A percentile compares a stretch with the other conserved stretches of the same genome.
phyloP scores from a whole-genome alignment of 2,888 invertebrate genomes.

The Herminia tarsipennalis region DNA sequence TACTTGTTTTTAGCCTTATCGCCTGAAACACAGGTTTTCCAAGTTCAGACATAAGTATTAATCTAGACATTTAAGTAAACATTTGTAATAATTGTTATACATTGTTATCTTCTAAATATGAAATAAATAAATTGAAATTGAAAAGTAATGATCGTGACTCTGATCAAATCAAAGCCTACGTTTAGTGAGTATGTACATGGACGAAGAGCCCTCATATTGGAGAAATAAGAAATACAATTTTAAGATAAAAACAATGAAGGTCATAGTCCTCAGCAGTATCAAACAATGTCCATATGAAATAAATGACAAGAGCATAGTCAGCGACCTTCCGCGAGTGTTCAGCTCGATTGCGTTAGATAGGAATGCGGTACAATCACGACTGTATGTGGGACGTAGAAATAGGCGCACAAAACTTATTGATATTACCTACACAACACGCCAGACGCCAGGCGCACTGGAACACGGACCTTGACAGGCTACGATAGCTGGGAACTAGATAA shows the following conservation, averaged over 20 bases:
- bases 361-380: constrained; percentile 75
- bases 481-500: constrained; percentile 27
- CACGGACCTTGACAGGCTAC: constrained; percentile 46
- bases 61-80: too few relatives aligned
- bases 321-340: constrained; percentile 64
- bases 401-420: constrained; percentile 50
- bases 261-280: not conserved
- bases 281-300: constrained; percentile 34
- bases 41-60: too few relatives aligned
- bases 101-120: too few relatives aligned
- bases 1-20: too few relatives aligned
- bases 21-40: too few relatives aligned
- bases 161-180: too few relatives aligned
- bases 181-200: too few relatives aligned
- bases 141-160: too few relatives aligned
- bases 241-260: not conserved
- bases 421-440: constrained; percentile 40
- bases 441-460: constrained; percentile 29
- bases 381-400: constrained; percentile 60
- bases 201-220: too few relatives aligned
- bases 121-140: too few relatives aligned
- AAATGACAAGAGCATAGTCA: constrained; percentile 30
- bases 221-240: not conserved
- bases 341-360: constrained; percentile 67
- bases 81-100: too few relatives aligned